phyloP scores from a whole-genome alignment of 2,113 vertebrate genomes.

The Vanacampus margaritifer region DNA sequence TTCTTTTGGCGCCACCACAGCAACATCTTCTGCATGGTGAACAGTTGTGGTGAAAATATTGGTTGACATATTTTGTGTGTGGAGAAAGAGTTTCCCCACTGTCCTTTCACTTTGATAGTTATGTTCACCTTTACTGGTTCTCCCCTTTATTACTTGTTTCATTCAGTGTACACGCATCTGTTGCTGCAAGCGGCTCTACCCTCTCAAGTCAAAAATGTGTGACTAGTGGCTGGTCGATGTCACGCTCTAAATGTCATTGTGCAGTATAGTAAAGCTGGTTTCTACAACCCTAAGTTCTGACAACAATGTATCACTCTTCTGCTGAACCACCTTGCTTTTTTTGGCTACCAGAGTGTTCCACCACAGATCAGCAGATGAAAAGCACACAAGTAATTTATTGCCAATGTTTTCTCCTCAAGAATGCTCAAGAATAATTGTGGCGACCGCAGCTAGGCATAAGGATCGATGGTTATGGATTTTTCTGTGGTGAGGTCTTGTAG shows the following conservation, averaged over 20 bases:
- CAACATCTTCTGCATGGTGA: neutral
- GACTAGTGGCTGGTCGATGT: neutral
- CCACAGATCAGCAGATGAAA: conserved; percentile 94
- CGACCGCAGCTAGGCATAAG: conserved; percentile 79
- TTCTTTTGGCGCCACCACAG: neutral
- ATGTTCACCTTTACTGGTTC: neutral
- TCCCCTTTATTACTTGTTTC: neutral
- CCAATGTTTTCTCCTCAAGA: conserved; percentile 97
- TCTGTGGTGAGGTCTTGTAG: conserved; percentile 97
- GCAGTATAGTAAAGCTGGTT: neutral
- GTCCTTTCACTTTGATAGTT: neutral
- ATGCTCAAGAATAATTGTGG: conserved; percentile 99
- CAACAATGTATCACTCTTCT: conserved; percentile 44
- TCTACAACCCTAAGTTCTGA: neutral
- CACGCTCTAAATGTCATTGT: conserved; percentile 6
- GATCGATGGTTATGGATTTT: conserved; percentile 97
- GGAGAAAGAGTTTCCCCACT: neutral
- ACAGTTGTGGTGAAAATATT: neutral
- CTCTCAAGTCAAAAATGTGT: neutral
- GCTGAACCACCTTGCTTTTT: conserved; percentile 81
- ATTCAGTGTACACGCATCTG: neutral
- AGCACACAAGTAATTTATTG: conserved; percentile 98
- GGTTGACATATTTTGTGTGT: neutral
- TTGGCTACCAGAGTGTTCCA: conserved; percentile 80
- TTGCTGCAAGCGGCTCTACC: neutral